Conservation (phyloP, 2,113 vertebrate species). For the Larimichthys crocea region DNA sequence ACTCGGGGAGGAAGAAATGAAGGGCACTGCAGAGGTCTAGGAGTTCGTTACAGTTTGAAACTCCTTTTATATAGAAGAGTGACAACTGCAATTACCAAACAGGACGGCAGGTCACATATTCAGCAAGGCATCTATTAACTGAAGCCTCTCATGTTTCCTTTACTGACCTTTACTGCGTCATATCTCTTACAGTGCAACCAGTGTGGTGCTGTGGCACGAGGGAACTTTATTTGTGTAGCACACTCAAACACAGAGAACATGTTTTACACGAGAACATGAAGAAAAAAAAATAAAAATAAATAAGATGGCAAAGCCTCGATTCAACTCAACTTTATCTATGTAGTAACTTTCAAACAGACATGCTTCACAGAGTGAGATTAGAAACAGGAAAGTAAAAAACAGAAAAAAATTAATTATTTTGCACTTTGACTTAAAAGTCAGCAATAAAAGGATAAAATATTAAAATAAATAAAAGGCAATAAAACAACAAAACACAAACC, state of each 20-base stretch:
- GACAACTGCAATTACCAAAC: not conserved
- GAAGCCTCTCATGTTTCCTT: not conserved
- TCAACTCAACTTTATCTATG: no score
- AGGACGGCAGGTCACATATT: not conserved
- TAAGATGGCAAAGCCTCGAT: no score
- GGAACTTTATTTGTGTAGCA: not conserved
- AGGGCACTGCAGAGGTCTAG: not conserved
- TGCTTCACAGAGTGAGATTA: no score
- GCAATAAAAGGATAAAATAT: no score
- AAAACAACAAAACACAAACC: no score
- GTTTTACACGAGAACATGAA: not conserved
- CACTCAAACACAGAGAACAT: not conserved
- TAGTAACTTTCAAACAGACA: no score
- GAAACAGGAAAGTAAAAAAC: no score
- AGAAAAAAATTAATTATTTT: no score
- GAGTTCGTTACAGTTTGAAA: not conserved
- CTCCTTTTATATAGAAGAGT: not conserved
- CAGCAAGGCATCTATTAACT: constrained; percentile 3
- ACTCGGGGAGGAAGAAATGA: not conserved
- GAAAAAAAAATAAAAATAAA: no score
- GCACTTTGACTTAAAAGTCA: no score
- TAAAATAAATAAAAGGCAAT: no score
- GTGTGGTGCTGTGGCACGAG: no score
- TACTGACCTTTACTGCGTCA: not conserved
- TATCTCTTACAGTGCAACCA: not conserved